Evolutionary conservation across 2,113 vertebrate species (phyloP).

Genomic region (Sturnus vulgaris): DNA sequence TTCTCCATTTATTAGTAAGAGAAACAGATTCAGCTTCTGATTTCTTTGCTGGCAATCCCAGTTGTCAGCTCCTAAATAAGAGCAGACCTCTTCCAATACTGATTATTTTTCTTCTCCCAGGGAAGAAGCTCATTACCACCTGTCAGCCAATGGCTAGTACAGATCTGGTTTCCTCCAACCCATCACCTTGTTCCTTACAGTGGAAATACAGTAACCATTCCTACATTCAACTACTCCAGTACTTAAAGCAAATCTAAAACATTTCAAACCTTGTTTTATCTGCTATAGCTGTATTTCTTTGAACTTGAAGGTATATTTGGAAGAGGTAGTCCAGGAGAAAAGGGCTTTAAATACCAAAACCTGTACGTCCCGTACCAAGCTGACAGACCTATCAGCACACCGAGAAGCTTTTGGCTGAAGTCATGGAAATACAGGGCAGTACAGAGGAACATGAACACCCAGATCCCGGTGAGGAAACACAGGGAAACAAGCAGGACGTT

Average conservation of each 20-base stretch:
- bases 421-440: slow-evolving; percentile 94
- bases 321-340: slow-evolving; percentile 89
- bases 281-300: slow-evolving; percentile 67
- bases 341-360: slow-evolving; percentile 83
- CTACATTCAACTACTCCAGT: background rate
- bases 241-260: background rate
- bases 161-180: background rate
- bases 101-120: background rate
- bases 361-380: slow-evolving; percentile 87
- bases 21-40: background rate
- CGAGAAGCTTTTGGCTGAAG: slow-evolving; percentile 82
- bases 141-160: background rate
- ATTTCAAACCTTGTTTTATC: slow-evolving; percentile 36
- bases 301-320: slow-evolving; percentile 63
- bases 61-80: background rate
- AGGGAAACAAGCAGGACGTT: slow-evolving; percentile 79
- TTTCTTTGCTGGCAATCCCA: background rate
- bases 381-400: slow-evolving; percentile 79
- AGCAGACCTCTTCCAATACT: background rate
- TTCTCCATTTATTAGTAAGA: background rate
- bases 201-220: background rate
- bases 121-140: background rate
- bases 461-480: slow-evolving; percentile 78
- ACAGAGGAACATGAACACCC: slow-evolving; percentile 91
- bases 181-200: background rate